These are phyloP conservation scores for Agelastica alni DNA, from an alignment of 2,888 invertebrate genomes.

Conservation along the genomic window DNA sequence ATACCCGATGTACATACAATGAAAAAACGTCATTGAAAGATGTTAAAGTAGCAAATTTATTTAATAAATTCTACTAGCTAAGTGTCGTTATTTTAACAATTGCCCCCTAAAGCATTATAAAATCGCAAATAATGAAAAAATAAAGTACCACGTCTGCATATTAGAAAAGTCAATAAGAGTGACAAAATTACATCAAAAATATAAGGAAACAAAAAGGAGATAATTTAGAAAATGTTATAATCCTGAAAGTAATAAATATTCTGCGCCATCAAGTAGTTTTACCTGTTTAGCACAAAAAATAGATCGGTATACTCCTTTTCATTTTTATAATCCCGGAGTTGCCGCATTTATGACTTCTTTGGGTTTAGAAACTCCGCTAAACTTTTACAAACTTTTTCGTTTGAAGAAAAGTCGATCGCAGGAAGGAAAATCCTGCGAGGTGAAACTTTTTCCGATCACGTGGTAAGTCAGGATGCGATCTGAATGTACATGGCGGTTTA, in stretches of 20 bases:
- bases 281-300: not conserved
- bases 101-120: no score
- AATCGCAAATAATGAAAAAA: no score
- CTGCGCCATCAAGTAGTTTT: not conserved
- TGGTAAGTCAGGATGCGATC: not conserved
- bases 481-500: not conserved
- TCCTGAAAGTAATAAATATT: constrained; percentile 22
- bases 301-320: not conserved
- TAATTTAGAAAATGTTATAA: constrained; percentile 43
- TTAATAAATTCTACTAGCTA: no score
- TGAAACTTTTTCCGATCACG: constrained; percentile 8
- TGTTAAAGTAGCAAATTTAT: no score
- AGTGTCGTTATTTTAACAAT: no score
- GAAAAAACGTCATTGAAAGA: no score
- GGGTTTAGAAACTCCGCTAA: constrained; percentile 15
- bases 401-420: not conserved
- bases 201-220: no score
- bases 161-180: no score
- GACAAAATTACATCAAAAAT: no score
- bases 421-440: not conserved
- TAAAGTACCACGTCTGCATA: no score
- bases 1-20: no score
- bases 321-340: constrained; percentile 7
- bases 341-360: constrained; percentile 17
- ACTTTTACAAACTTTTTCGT: constrained; percentile 5